phyloP scores from a whole-genome alignment of 2,797 vertebrate species.

The Pangasius djambal region DNA sequence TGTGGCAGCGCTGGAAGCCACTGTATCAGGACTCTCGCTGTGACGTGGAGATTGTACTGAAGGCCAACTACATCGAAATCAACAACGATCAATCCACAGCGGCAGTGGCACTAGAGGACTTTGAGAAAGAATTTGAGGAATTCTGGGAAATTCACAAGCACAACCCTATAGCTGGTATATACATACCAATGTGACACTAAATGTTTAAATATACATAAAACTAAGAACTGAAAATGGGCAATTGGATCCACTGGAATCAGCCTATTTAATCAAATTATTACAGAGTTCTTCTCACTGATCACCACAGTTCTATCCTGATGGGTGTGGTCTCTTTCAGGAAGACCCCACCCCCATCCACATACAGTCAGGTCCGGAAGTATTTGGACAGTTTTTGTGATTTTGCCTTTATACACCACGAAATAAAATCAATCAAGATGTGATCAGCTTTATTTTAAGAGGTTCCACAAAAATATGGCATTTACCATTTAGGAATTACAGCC shows the following conservation, averaged over 20 bases:
- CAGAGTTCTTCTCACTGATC: background rate
- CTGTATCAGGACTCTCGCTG: slow-evolving; percentile 81
- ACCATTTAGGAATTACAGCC: no score
- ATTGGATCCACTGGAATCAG: background rate
- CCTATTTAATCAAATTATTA: no score
- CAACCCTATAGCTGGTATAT: slow-evolving; percentile 85
- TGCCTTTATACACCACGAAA: no score
- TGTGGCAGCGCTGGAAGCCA: slow-evolving; percentile 93
- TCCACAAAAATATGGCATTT: no score
- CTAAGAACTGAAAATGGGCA: background rate
- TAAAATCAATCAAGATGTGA: no score
- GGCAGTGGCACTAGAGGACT: slow-evolving; percentile 81
- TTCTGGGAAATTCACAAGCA: slow-evolving; percentile 85
- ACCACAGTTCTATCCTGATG: background rate
- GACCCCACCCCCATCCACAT: background rate
- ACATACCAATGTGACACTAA: background rate
- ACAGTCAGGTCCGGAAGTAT: no score
- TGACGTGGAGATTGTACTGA: slow-evolving; percentile 90
- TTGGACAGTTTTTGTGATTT: no score
- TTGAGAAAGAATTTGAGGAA: slow-evolving; percentile 86
- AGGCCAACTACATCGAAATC: slow-evolving; percentile 91
- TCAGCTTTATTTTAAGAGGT: no score
- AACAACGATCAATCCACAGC: slow-evolving; percentile 87
- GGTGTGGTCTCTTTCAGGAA: background rate
- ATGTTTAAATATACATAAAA: background rate